Conservation (phyloP, 2,113 vertebrate species). For the Nycticebus coucang region DNA sequence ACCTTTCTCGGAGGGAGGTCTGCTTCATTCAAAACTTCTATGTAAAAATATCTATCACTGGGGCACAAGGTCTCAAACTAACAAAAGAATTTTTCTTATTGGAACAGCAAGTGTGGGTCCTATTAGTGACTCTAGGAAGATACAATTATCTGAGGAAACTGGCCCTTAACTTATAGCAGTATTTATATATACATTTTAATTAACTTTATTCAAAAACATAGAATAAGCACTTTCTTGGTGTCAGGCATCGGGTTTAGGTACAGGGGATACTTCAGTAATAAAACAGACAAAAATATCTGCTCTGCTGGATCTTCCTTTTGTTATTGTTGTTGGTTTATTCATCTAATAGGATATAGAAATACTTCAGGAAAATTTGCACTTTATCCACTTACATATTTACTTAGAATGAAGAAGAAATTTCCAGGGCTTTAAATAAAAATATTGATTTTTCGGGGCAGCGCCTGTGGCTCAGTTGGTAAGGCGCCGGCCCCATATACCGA, state of each 20-base stretch:
- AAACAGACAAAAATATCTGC: background rate
- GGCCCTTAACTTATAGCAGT: background rate
- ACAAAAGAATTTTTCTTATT: background rate
- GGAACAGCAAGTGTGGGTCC: background rate
- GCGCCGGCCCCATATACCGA: no score
- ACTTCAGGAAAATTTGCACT: background rate
- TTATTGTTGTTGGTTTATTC: background rate
- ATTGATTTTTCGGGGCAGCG: background rate
- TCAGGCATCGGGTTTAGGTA: background rate
- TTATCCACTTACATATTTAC: background rate
- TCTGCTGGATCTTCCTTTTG: background rate
- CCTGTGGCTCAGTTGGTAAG: no score
- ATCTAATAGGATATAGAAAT: background rate
- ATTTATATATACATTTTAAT: background rate
- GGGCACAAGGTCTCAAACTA: background rate
- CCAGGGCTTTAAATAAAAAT: background rate
- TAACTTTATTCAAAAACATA: background rate
- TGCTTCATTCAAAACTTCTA: background rate
- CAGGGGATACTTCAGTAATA: background rate
- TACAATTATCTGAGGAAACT: background rate
- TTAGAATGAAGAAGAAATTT: slow-evolving; percentile 17
- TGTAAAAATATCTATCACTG: background rate
- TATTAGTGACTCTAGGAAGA: background rate
- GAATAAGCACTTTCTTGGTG: background rate
- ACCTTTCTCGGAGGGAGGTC: background rate